Evolutionary conservation across 2,797 vertebrate species (phyloP).

Genomic region (Loriculus beryllinus): DNA sequence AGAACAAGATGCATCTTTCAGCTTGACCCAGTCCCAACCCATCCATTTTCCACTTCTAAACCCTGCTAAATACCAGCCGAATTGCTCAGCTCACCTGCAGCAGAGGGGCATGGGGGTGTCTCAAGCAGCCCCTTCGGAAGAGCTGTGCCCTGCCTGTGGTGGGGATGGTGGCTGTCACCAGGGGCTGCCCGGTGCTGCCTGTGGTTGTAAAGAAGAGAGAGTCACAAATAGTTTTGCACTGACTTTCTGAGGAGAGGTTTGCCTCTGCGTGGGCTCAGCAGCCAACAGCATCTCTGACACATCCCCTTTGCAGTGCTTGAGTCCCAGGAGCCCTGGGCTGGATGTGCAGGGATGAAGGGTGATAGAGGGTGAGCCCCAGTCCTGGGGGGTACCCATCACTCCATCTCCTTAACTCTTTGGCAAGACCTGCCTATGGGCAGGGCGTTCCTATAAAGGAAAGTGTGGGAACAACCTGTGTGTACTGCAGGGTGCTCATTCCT

Average conservation of each 20-base stretch:
- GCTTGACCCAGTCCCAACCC: not conserved
- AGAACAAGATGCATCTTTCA: not conserved
- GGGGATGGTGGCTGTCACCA: not conserved
- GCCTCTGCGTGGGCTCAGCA: not conserved
- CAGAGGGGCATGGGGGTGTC: rapidly evolving
- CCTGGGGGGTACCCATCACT: not conserved
- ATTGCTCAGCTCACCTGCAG: not conserved
- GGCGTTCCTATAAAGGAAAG: not conserved
- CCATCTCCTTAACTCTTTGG: not conserved
- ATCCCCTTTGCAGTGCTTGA: not conserved
- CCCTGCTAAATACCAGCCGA: not conserved
- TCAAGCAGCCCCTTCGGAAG: not conserved
- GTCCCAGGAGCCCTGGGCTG: not conserved
- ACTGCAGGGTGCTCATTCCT: not conserved
- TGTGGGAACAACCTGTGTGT: not conserved
- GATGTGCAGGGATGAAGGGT: not conserved
- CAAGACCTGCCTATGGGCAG: not conserved
- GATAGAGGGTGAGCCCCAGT: not conserved
- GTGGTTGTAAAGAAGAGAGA: conserved; percentile 21
- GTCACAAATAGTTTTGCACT: conserved; percentile 37
- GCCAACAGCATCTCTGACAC: not conserved
- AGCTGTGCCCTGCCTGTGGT: not conserved
- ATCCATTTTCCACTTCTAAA: not conserved
- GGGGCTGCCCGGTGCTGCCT: not conserved
- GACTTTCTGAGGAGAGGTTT: conserved; percentile 40